Conservation (phyloP, 2,888 invertebrate species). For the Odontomyia ornata region DNA sequence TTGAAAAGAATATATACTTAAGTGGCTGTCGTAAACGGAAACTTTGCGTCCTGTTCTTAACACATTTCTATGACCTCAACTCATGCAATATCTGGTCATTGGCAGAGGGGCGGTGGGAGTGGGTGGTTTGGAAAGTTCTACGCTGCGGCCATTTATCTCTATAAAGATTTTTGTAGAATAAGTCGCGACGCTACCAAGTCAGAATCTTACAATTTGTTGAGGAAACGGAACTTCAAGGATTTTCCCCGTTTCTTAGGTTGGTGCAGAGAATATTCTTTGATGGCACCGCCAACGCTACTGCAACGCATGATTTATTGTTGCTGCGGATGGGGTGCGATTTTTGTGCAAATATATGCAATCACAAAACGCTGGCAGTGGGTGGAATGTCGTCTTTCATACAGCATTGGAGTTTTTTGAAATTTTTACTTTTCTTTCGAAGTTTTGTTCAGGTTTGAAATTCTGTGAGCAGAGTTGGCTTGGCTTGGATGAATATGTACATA, state of each 20-base stretch:
- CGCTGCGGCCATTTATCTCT: conserved; percentile 21
- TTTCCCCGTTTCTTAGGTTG: conserved; percentile 18
- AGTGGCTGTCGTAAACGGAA: conserved; percentile 11
- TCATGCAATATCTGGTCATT: not conserved
- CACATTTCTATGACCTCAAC: conserved; percentile 7
- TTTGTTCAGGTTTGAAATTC: no score
- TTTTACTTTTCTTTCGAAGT: no score
- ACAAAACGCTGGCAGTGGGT: not conserved
- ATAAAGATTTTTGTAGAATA: conserved; percentile 6
- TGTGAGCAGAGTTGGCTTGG: no score
- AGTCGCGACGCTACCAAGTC: conserved; percentile 1
- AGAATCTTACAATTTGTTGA: conserved; percentile 26
- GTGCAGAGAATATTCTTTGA: not conserved
- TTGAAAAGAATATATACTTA: not conserved
- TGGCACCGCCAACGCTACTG: not conserved
- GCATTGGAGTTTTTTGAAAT: no score
- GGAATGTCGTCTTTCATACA: no score
- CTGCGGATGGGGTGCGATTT: conserved; percentile 6
- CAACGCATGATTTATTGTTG: conserved; percentile 38
- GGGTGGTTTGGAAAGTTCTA: not conserved
- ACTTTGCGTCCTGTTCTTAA: conserved; percentile 16
- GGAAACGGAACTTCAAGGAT: conserved; percentile 32
- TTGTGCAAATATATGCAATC: conserved; percentile 10
- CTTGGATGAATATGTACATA: no score
- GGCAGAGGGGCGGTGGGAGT: not conserved